These are phyloP conservation scores for Rhopalosiphum nymphaeae DNA, from an alignment of 2,888 invertebrate species.

Conservation along the genomic window DNA sequence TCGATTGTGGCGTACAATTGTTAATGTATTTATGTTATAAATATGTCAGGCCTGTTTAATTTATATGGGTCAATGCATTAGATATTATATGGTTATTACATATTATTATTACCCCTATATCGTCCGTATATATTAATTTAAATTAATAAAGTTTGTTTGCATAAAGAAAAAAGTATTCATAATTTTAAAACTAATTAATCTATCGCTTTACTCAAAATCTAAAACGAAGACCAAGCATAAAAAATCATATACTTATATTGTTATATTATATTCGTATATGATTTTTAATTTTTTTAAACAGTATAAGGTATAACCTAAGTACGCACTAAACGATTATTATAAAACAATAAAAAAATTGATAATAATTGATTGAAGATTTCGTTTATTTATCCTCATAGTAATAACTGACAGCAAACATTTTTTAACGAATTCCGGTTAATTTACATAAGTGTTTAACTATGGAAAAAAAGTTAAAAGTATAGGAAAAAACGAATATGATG, in stretches of 20 bases:
- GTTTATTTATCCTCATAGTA: neutral
- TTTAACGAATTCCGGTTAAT: neutral
- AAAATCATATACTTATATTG: no score
- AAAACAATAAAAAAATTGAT: neutral
- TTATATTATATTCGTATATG: neutral
- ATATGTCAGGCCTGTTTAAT: no score
- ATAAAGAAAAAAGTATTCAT: no score
- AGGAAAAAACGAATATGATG: neutral
- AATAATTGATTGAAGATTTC: neutral
- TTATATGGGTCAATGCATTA: neutral
- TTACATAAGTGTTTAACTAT: neutral
- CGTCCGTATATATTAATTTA: no score
- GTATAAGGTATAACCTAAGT: neutral
- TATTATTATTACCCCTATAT: neutral
- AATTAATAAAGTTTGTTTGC: no score
- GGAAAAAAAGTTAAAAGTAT: neutral
- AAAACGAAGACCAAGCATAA: no score
- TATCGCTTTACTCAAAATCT: no score
- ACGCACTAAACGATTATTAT: neutral
- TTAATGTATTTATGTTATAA: no score
- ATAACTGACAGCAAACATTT: neutral
- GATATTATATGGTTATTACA: neutral
- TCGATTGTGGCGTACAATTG: no score
- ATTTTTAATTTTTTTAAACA: neutral
- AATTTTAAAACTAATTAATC: no score